Evolutionary conservation across 2,797 vertebrate species (phyloP).

Genomic region (Gambusia yucatana): DNA sequence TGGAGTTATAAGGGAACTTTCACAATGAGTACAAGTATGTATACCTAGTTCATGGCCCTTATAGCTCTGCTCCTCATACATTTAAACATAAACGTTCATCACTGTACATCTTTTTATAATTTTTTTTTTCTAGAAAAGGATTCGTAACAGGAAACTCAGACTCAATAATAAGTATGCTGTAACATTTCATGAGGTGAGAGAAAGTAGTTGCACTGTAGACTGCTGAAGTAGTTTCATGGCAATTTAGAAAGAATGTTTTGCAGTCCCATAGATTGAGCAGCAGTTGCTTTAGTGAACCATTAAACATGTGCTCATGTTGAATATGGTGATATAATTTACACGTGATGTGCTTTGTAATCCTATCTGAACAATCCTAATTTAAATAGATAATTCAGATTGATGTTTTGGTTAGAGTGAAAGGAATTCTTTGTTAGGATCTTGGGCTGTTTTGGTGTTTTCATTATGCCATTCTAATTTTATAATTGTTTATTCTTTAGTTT

Average conservation of each 20-base stretch:
- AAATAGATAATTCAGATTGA: not conserved
- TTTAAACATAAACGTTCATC: constrained; percentile 6
- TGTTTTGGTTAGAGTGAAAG: not conserved
- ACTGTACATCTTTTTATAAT: constrained; percentile 38
- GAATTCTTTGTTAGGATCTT: not conserved
- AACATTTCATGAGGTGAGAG: constrained; percentile 84
- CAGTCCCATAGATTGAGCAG: constrained; percentile 18
- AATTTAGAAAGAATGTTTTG: constrained; percentile 11
- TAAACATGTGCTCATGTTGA: not conserved
- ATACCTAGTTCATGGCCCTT: not conserved
- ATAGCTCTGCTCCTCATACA: not conserved
- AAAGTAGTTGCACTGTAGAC: constrained; percentile 21
- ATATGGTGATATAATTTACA: not conserved
- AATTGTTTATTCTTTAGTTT: too few species aligned
- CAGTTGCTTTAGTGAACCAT: not conserved
- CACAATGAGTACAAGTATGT: not conserved
- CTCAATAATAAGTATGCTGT: constrained; percentile 80
- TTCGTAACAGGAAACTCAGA: constrained; percentile 76
- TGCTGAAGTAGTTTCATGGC: constrained; percentile 18
- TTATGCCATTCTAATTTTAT: too few species aligned
- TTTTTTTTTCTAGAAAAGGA: constrained; percentile 77
- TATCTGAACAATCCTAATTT: not conserved
- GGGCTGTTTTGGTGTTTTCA: too few species aligned
- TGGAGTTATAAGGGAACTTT: not conserved
- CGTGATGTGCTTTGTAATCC: constrained; percentile 5